Evolutionary conservation across 2,888 invertebrate genomes (phyloP).

Genomic region (Agonopterix arenella): DNA sequence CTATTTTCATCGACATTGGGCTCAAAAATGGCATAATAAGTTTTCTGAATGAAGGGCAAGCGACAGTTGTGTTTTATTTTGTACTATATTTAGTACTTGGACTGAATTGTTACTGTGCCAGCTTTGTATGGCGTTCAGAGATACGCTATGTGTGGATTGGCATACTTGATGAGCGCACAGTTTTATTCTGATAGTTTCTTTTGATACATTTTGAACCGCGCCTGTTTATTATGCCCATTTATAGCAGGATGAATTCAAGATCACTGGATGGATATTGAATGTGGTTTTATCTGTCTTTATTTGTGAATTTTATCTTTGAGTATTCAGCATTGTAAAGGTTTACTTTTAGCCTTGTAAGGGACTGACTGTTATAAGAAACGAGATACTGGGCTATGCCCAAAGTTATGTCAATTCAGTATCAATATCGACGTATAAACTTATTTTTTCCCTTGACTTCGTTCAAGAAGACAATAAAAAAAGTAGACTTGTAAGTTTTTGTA

Average conservation of each 20-base stretch:
- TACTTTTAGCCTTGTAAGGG: too few species aligned
- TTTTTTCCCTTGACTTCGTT: too few species aligned
- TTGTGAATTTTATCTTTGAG: not conserved
- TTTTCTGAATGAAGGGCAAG: slow-evolving; percentile 66
- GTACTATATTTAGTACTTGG: slow-evolving; percentile 73
- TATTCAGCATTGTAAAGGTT: too few species aligned
- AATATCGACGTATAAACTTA: too few species aligned
- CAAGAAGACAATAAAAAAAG: too few species aligned
- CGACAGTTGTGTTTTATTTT: slow-evolving; percentile 75
- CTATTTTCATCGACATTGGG: slow-evolving; percentile 40
- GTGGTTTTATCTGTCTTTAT: not conserved
- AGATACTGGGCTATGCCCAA: too few species aligned
- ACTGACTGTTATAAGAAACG: too few species aligned
- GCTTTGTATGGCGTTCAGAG: slow-evolving; percentile 39
- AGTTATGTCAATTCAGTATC: too few species aligned
- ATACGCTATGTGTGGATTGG: slow-evolving; percentile 47
- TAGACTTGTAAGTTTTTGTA: too few species aligned
- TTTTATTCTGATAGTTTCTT: slow-evolving; percentile 2
- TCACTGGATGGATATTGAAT: not conserved
- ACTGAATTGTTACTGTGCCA: slow-evolving; percentile 73
- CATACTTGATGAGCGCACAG: slow-evolving; percentile 37
- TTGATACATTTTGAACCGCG: too few species aligned
- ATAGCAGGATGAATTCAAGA: too few species aligned
- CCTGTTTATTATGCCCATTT: too few species aligned
- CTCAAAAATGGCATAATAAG: slow-evolving; percentile 42